Base-by-base conservation (phyloP, 2,797 vertebrate genomes). In the Sebastolobus altivelis region DNA sequence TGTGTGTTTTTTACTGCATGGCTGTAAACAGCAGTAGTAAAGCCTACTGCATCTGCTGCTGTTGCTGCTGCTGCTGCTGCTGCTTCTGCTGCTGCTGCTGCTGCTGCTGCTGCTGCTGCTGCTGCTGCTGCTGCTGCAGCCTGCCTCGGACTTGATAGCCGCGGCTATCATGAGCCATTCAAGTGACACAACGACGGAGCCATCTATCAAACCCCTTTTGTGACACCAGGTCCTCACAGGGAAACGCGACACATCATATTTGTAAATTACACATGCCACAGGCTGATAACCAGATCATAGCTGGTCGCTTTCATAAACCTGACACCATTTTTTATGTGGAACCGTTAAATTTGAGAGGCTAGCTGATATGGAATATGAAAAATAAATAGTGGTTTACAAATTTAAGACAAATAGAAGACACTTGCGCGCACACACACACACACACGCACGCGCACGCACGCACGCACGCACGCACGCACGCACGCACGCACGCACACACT, bases 11-110 rank as follows among this genome's bases (percentile, higher is more conserved):
- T 88, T 92, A 89, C 91, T 88, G 89, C 91, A 91, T 81, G 88
- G 85, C 86, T 90, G 89, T 91, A 92, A 92, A 92, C 89, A 89
- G 84, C 85, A 85, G 81, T 82, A 81, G 87, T 90, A 87, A 91
- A 89, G 81, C 77, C 79, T 25, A 25, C 75, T 54, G 54, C 72
- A n/a, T 43, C 25, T 13, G 31, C 72, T 66, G 33, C 80, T 43
- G 49, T 37, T 37, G 56, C 11, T 13, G 54, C 72, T 25, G 55
- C 25, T 13, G 31, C 72, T 66, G 33, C 80, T 43, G 49, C 37
- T 37, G 56, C 11, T 13, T 46, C 65, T n/a, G 60, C 38, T 6
- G 37, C 68, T 1, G 40, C 61, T 8, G 55, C 11, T 35, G 43
- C 49, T 16, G 37, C 58, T 16, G 69, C 75, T 54, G 43, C 72